Conservation (phyloP, 1,140 invertebrate genomes). For the Proales similis region DNA sequence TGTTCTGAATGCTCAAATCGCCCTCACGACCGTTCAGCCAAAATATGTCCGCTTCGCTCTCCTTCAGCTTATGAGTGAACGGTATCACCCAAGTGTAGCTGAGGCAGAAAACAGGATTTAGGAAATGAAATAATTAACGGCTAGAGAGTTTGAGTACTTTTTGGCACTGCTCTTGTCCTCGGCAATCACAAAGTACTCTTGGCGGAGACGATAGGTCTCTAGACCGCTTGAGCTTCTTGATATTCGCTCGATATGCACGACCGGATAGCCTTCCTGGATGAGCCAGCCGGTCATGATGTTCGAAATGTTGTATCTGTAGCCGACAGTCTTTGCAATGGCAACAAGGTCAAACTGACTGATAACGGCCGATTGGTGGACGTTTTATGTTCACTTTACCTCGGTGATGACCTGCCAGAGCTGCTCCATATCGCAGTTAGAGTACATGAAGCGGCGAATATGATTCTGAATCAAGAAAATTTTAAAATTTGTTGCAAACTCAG, state of each 20-base stretch:
- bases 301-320: slow-evolving; percentile 54
- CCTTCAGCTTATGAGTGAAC: slow-evolving; percentile 40
- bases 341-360: background rate
- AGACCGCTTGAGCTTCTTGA: background rate
- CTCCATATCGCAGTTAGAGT: slow-evolving; percentile 48
- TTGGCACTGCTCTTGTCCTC: slow-evolving; percentile 38
- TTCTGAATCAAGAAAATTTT: slow-evolving; percentile 39
- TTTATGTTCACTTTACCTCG: slow-evolving; percentile 42
- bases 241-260: slow-evolving; percentile 54
- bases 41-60: slow-evolving; percentile 28
- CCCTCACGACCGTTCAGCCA: slow-evolving; percentile 36
- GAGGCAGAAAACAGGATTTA: slow-evolving; percentile 1
- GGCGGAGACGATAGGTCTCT: slow-evolving; percentile 42
- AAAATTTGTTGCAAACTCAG: background rate
- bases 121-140: background rate
- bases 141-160: slow-evolving; percentile 2
- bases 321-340: slow-evolving; percentile 7
- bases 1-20: background rate
- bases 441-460: slow-evolving; percentile 47
- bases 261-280: slow-evolving; percentile 74
- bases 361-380: slow-evolving; percentile 2
- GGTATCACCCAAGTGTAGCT: slow-evolving; percentile 42
- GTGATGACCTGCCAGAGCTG: slow-evolving; percentile 56
- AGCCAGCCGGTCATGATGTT: slow-evolving; percentile 82
- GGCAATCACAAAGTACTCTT: slow-evolving; percentile 47